Evolutionary conservation across 2,888 invertebrate species (phyloP), one percentile per base, ranked within the genome.

Genomic region (Drosophila lutescens): DNA sequence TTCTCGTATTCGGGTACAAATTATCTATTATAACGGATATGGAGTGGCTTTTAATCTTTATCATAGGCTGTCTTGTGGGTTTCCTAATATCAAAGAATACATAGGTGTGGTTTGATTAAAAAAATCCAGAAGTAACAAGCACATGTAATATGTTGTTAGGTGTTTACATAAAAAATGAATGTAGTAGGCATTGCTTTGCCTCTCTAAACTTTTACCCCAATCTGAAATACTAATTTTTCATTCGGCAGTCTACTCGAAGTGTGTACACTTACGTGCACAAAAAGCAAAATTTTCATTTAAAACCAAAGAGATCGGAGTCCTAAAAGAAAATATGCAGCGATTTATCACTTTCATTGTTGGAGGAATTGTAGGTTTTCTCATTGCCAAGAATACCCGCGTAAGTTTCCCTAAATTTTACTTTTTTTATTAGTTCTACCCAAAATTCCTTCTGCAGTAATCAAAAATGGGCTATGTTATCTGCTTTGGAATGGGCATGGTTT

Each of bases 21-120:
- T 17, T 9, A 40, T 53, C 12, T 12, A 6, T n/a, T 17, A 17
- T n/a, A 12, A 4, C 8, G 20, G 10, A 26, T 10, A 36, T 71
- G 34, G 74, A 80, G 17, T 75, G 61, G 59, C 4, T 75, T 0
- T 1, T 60, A 13, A 50, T 66, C 9, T 65, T 79, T 17, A 30
- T 69, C 10, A 15, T 80, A 17, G 80, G 79, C 12, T 77, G 75
- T 44, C 15, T 77, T 50, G 13, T 73, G 38, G 77, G 79, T 8
- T 79, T 58, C 53, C 30, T 77, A 3, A 15, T 77, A 20, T 73
- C 59, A 6, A 60, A 58, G 20, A 38, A 63, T 23, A 23, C 10
- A 2, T 43, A 40, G 15, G 6, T 15, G 10, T 2, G 15, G 10
- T 30, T 30, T 8, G 1, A 30, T 8, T 26, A 7, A 30, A 30